A percentile compares a stretch with the other conserved stretches of the same genome.
phyloP scores from a whole-genome alignment of 2,797 vertebrate species.

The Oceanodroma leucorhoa region DNA sequence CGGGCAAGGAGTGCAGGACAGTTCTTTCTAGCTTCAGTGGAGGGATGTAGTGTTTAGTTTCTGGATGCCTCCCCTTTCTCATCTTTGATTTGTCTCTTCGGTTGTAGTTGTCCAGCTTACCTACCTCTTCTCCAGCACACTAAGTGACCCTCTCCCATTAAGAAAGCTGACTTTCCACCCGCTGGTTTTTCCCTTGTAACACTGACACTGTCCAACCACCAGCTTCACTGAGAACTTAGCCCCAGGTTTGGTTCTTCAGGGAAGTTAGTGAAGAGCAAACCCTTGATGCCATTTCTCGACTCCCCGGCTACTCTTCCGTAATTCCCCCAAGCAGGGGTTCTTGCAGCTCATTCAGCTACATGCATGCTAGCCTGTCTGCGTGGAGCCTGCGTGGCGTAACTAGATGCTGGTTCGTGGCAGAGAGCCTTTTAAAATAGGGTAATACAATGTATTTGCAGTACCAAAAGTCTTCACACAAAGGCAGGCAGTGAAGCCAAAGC shows the following conservation, averaged over 20 bases:
- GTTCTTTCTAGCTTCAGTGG: background rate
- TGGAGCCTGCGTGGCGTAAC: background rate
- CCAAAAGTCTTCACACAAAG: background rate
- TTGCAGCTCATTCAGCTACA: background rate
- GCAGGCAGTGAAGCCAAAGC: background rate
- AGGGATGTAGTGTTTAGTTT: background rate
- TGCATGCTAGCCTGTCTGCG: accelerated
- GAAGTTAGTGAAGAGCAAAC: background rate
- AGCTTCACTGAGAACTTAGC: background rate
- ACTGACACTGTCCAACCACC: background rate
- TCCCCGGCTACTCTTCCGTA: background rate
- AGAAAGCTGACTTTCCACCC: background rate
- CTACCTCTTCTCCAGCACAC: background rate
- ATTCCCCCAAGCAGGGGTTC: background rate
- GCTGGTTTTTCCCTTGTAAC: background rate
- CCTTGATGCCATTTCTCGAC: background rate
- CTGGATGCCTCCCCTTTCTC: background rate
- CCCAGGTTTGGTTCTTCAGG: background rate
- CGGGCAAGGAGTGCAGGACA: background rate
- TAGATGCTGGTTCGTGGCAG: background rate
- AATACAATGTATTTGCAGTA: accelerated
- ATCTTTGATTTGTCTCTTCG: background rate
- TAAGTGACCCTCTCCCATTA: background rate
- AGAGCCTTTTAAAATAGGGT: background rate
- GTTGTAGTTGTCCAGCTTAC: background rate